A percentile compares a stretch with the other conserved stretches of the same genome.
Evolutionary conservation across 2,113 vertebrate species (phyloP).

Genomic region (Tinamus guttatus): DNA sequence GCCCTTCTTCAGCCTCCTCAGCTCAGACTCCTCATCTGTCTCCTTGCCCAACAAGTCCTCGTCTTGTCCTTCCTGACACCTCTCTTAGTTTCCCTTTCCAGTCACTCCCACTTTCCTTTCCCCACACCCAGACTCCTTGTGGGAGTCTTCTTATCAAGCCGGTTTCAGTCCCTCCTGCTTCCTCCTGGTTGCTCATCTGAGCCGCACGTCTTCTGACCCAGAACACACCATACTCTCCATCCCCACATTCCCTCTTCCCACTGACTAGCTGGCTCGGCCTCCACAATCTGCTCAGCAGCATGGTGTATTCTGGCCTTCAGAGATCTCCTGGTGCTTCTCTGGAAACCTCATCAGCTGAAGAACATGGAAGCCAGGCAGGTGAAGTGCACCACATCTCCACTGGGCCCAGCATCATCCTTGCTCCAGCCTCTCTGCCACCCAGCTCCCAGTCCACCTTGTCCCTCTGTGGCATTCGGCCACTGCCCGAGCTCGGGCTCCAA

Average conservation of each 20-base stretch:
- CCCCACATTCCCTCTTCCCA: background rate
- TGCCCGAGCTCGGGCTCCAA: background rate
- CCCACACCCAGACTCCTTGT: background rate
- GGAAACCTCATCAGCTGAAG: background rate
- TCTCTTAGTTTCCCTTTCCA: slow-evolving; percentile 44
- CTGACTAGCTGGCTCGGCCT: background rate
- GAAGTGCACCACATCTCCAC: background rate
- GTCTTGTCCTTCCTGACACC: slow-evolving; percentile 14
- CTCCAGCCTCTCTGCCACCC: background rate
- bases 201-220: background rate
- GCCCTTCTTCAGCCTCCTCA: background rate
- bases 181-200: background rate
- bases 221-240: background rate
- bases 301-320: background rate
- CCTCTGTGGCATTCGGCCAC: background rate
- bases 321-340: background rate
- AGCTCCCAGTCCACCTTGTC: too few species aligned
- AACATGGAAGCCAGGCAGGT: background rate
- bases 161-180: slow-evolving; percentile 21
- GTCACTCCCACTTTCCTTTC: slow-evolving; percentile 29
- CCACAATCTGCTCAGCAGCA: background rate
- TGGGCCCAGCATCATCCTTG: background rate
- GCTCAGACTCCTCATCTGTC: background rate
- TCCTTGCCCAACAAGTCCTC: slow-evolving; percentile 7
- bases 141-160: slow-evolving; percentile 2